Evolutionary conservation across 2,888 invertebrate genomes (phyloP).

Genomic region (Idaea dimidiata): DNA sequence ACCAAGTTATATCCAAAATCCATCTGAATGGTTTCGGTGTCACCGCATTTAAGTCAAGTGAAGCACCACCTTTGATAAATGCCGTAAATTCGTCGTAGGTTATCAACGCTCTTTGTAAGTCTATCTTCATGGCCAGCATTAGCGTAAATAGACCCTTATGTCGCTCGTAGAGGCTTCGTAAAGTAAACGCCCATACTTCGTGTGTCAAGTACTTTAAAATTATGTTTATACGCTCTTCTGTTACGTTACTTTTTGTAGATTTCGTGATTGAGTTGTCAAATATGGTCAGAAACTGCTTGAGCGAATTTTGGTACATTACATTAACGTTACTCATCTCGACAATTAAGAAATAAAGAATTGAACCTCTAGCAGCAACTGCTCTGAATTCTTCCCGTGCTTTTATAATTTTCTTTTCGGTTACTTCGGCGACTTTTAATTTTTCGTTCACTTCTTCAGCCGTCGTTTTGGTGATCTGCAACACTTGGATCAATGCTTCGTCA

Average conservation of each 20-base stretch:
- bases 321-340: constrained; percentile 99
- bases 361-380: constrained; percentile 96
- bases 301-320: constrained; percentile 97
- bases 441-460: constrained; percentile 97
- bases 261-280: constrained; percentile 97
- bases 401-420: constrained; percentile 96
- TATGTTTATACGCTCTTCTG: constrained; percentile 92
- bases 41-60: constrained; percentile 95
- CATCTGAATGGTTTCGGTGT: constrained; percentile 95
- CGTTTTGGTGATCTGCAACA: constrained; percentile 91
- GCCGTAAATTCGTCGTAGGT: constrained; percentile 96
- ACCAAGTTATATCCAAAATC: constrained; percentile 97
- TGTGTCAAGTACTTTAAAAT: constrained; percentile 94
- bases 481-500: constrained; percentile 96
- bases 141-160: constrained; percentile 96
- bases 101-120: constrained; percentile 89
- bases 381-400: constrained; percentile 96
- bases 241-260: constrained; percentile 91
- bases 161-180: constrained; percentile 94
- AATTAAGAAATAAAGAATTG: constrained; percentile 96
- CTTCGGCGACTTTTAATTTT: constrained; percentile 94
- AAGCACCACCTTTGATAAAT: constrained; percentile 98
- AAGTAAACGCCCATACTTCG: constrained; percentile 95
- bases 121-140: constrained; percentile 97
- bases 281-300: constrained; percentile 95